Evolutionary conservation across 2,888 invertebrate genomes (phyloP).

Genomic region (Ptychoptera contaminata): DNA sequence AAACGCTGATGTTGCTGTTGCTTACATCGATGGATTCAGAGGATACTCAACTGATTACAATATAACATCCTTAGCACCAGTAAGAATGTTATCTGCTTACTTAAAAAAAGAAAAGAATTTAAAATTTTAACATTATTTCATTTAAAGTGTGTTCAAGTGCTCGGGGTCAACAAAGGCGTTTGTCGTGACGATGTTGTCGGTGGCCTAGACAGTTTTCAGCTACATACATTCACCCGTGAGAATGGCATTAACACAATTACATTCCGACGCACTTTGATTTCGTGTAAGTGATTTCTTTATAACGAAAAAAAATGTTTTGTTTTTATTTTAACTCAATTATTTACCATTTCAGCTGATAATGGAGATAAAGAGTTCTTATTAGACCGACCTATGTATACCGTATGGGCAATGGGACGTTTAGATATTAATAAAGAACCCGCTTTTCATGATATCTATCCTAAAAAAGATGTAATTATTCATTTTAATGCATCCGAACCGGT

Average conservation of each 20-base stretch:
- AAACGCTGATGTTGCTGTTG: conserved; percentile 70
- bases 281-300: conserved; percentile 44
- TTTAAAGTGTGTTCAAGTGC: conserved; percentile 62
- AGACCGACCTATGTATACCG: conserved; percentile 44
- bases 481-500: conserved; percentile 46
- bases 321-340: neutral
- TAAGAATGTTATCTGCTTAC: conserved; percentile 27
- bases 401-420: conserved; percentile 75
- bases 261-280: conserved; percentile 58
- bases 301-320: no score
- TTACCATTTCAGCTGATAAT: conserved; percentile 43
- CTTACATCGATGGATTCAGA: conserved; percentile 52
- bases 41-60: conserved; percentile 73
- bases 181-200: conserved; percentile 73
- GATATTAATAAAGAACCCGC: conserved; percentile 64
- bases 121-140: neutral
- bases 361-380: conserved; percentile 59
- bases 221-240: conserved; percentile 53
- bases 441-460: conserved; percentile 68
- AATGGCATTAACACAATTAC: conserved; percentile 66
- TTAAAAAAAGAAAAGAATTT: neutral
- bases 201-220: conserved; percentile 66
- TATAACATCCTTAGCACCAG: conserved; percentile 65
- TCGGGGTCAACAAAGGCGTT: conserved; percentile 74
- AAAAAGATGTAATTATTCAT: conserved; percentile 47